Evolutionary conservation across 1,140 invertebrate species (phyloP).

Genomic region (Hycleus phaleratus): DNA sequence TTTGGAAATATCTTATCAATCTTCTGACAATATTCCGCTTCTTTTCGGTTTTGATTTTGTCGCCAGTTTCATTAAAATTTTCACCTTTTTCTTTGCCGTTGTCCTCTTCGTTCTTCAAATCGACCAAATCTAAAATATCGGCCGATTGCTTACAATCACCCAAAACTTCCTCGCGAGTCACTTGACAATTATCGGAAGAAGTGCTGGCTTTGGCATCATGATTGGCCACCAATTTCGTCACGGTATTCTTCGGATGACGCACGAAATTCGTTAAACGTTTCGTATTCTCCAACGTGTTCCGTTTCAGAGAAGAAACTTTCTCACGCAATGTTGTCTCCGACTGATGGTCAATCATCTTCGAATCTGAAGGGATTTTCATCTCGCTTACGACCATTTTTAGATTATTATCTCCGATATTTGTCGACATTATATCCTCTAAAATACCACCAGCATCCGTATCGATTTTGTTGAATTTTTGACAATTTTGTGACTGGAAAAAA

Average conservation of each 20-base stretch:
- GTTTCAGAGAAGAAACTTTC: background rate
- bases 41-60: conserved; percentile 12
- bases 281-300: conserved; percentile 24
- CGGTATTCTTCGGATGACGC: conserved; percentile 27
- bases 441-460: conserved; percentile 16
- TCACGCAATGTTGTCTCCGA: conserved; percentile 11
- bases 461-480: conserved; percentile 2
- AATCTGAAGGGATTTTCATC: background rate
- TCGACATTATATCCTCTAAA: conserved; percentile 15
- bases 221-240: conserved; percentile 20
- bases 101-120: background rate
- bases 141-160: too few relatives aligned
- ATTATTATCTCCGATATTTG: background rate
- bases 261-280: conserved; percentile 29
- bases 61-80: background rate
- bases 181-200: background rate
- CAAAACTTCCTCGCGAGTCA: background rate
- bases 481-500: background rate
- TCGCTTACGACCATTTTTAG: too few relatives aligned
- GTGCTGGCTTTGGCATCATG: background rate
- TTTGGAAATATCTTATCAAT: conserved; percentile 26
- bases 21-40: conserved; percentile 26
- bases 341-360: conserved; percentile 7
- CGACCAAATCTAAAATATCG: background rate
- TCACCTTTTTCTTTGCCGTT: background rate